phyloP scores from a whole-genome alignment of 2,113 vertebrate species.

The Noturus placidus region DNA sequence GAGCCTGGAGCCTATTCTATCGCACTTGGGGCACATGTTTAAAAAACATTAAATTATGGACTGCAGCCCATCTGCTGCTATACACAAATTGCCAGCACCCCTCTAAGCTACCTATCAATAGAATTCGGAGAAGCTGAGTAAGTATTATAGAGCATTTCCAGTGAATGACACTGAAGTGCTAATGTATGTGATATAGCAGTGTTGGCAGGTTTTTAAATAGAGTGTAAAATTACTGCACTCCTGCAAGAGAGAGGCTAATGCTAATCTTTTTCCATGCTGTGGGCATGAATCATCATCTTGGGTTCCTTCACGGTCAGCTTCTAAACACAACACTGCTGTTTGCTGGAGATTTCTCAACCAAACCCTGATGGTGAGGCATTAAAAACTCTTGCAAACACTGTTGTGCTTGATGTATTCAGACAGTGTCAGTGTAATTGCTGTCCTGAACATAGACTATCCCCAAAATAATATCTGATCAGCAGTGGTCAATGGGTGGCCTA shows the following conservation, averaged over 20 bases:
- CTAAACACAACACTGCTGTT: background rate
- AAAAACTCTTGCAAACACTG: background rate
- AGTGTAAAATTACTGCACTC: background rate
- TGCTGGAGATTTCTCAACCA: background rate
- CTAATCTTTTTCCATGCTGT: background rate
- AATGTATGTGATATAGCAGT: background rate
- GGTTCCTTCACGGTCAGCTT: background rate
- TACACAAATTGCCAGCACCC: background rate
- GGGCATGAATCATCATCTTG: background rate
- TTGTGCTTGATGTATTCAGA: background rate
- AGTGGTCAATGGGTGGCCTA: background rate
- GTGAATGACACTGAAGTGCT: background rate
- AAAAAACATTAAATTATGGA: background rate
- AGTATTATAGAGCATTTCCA: background rate
- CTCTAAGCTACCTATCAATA: too few species aligned
- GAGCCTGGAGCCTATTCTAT: too few species aligned
- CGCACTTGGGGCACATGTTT: too few species aligned
- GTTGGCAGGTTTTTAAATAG: background rate
- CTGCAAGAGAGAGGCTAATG: background rate
- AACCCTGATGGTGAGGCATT: background rate
- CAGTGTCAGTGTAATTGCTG: background rate
- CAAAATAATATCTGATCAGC: background rate
- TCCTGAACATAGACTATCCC: background rate
- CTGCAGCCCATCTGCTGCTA: background rate
- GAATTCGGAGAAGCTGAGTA: background rate